A percentile compares a stretch with the other conserved stretches of the same genome.
phyloP scores from a whole-genome alignment of 2,797 vertebrate genomes.

The Melanotaenia maccullochi region DNA sequence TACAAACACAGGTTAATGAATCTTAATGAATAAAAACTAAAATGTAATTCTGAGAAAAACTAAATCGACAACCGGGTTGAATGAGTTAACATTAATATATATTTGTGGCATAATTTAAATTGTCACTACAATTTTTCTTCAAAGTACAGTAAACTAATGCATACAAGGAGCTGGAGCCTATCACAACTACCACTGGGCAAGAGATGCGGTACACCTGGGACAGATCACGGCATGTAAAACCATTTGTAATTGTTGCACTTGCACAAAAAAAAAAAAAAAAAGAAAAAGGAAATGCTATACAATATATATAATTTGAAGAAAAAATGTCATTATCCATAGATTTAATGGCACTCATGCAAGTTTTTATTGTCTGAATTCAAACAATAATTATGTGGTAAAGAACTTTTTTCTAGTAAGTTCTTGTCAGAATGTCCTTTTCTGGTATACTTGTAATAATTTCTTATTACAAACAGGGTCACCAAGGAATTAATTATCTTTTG shows the following conservation, averaged over 20 bases:
- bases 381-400: background rate
- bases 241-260: background rate
- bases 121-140: background rate
- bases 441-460: background rate
- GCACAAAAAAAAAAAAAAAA: too few relatives aligned
- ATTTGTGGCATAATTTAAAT: background rate
- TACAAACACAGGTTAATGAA: too few relatives aligned
- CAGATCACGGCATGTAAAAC: background rate
- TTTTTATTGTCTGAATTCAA: background rate
- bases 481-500: constrained; percentile 17
- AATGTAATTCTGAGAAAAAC: too few relatives aligned
- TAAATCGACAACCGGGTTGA: too few relatives aligned
- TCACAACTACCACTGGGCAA: too few relatives aligned
- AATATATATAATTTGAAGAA: background rate
- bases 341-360: too few relatives aligned
- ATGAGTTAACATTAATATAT: background rate
- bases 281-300: too few relatives aligned
- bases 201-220: too few relatives aligned
- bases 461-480: background rate
- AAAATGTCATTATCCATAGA: too few relatives aligned
- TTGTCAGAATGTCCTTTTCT: background rate
- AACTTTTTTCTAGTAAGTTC: background rate
- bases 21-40: too few relatives aligned
- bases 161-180: too few relatives aligned
- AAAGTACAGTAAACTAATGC: too few relatives aligned